Evolutionary conservation across 2,113 vertebrate genomes (phyloP).

Genomic region (Echinops telfairi): DNA sequence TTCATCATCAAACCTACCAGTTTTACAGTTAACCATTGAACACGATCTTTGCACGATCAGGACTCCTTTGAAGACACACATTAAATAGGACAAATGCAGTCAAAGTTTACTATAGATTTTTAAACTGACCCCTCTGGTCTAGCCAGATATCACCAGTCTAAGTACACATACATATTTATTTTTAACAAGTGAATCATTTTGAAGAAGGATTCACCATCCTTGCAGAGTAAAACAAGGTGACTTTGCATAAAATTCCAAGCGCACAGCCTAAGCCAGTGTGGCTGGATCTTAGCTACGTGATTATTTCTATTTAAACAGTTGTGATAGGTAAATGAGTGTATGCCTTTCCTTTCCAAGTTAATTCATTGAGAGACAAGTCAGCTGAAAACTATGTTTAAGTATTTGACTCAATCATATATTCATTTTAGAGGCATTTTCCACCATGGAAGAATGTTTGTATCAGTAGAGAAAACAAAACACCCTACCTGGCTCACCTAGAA

Average conservation of each 20-base stretch:
- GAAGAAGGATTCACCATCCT: not conserved
- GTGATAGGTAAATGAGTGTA: not conserved
- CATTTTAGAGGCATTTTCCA: slow-evolving; percentile 11
- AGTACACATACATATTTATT: not conserved
- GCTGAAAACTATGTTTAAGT: slow-evolving; percentile 38
- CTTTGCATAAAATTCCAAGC: not conserved
- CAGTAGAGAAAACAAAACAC: not conserved
- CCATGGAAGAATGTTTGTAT: slow-evolving; percentile 12
- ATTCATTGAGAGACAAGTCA: slow-evolving; percentile 23
- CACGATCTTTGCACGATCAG: not conserved
- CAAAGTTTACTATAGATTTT: slow-evolving; percentile 16
- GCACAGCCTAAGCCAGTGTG: not conserved
- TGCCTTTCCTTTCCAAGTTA: slow-evolving; percentile 34
- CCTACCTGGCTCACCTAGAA: not conserved
- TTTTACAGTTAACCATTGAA: not conserved
- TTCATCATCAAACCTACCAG: not conserved
- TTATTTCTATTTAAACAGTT: slow-evolving; percentile 31
- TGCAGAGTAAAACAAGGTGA: not conserved
- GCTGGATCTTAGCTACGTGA: not conserved
- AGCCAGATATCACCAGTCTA: not conserved
- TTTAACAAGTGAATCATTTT: not conserved
- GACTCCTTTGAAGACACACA: not conserved
- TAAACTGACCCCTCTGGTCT: slow-evolving; percentile 8
- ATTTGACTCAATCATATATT: not conserved
- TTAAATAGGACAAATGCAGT: not conserved